phyloP scores from a whole-genome alignment of 2,888 invertebrate species.

The Diogma glabrata region DNA sequence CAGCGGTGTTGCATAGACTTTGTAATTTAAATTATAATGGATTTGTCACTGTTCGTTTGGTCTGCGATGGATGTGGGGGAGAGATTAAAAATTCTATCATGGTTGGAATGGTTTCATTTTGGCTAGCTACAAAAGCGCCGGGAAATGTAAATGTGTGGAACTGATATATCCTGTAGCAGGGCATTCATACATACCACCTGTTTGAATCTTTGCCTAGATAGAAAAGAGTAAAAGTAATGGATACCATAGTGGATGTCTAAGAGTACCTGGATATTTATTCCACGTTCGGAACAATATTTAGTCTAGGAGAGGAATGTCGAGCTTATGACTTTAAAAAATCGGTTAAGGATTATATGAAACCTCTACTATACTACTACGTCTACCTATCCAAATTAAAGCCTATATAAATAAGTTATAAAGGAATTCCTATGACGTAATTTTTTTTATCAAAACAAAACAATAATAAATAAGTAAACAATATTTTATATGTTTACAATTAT shows the following conservation, averaged over 20 bases:
- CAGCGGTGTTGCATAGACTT: constrained; percentile 21
- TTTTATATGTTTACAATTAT: too few relatives aligned
- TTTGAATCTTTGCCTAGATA: too few relatives aligned
- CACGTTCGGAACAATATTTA: constrained; percentile 7
- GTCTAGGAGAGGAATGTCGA: constrained; percentile 3
- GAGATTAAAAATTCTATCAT: constrained; percentile 25
- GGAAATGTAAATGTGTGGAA: constrained; percentile 19
- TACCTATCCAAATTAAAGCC: too few relatives aligned
- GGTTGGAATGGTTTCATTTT: constrained; percentile 21
- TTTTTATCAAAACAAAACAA: too few relatives aligned
- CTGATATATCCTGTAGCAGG: constrained; percentile 23
- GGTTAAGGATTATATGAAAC: too few relatives aligned
- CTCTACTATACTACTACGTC: too few relatives aligned
- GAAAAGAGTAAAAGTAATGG: constrained; percentile 20
- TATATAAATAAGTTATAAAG: too few relatives aligned
- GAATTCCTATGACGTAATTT: too few relatives aligned
- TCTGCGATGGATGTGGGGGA: constrained; percentile 26
- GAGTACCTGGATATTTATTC: constrained; percentile 20
- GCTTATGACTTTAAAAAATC: neutral
- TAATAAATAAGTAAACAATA: too few relatives aligned
- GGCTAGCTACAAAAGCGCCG: constrained; percentile 19
- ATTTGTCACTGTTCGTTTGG: constrained; percentile 20
- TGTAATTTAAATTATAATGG: neutral
- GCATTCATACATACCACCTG: constrained; percentile 24
- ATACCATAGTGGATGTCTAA: constrained; percentile 18